Conservation (phyloP, 2,888 invertebrate species). For the Resseliella maxima region DNA sequence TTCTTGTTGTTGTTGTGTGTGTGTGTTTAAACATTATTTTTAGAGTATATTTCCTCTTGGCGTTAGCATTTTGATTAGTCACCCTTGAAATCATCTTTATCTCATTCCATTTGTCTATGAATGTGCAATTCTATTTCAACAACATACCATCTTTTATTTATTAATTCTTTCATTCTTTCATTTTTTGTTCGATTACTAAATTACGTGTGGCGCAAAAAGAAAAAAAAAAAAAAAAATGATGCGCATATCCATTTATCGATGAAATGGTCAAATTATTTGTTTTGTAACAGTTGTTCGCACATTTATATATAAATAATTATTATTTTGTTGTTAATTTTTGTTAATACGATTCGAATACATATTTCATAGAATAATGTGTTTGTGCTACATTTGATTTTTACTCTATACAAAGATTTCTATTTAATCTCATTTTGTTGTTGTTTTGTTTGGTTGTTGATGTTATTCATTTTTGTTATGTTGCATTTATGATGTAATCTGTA, state of each 20-base stretch:
- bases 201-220: too few relatives aligned
- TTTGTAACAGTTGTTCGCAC: not conserved
- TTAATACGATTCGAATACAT: constrained; percentile 30
- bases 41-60: too few relatives aligned
- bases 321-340: not conserved
- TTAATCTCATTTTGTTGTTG: not conserved
- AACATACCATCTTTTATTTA: too few relatives aligned
- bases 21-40: too few relatives aligned
- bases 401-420: not conserved
- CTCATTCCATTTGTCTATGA: too few relatives aligned
- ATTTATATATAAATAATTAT: not conserved
- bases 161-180: not conserved
- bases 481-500: not conserved
- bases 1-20: too few relatives aligned
- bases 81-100: too few relatives aligned
- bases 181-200: not conserved
- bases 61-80: too few relatives aligned
- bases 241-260: too few relatives aligned
- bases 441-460: not conserved
- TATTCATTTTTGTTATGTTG: not conserved
- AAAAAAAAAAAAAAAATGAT: too few relatives aligned
- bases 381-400: not conserved
- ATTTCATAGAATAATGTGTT: not conserved
- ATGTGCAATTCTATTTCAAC: too few relatives aligned
- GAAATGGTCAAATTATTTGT: not conserved